Conservation (phyloP, 2,888 invertebrate genomes). For the Encarsia formosa region DNA sequence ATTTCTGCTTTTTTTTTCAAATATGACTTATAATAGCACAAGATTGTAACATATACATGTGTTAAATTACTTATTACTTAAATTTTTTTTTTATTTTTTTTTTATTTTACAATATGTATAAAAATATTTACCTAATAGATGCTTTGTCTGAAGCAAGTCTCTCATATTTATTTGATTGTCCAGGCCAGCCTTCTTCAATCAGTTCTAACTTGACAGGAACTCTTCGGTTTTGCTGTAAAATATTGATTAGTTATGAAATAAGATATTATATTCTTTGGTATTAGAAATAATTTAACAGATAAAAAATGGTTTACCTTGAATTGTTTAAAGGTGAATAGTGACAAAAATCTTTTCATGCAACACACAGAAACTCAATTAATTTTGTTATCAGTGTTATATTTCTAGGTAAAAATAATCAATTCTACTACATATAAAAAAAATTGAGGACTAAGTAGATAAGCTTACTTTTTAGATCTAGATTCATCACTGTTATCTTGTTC, state of each 20-base stretch:
- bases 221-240: slow-evolving; percentile 38
- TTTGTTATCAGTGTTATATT: slow-evolving; percentile 2
- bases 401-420: slow-evolving; percentile 1
- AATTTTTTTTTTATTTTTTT: too few relatives aligned
- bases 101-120: too few relatives aligned
- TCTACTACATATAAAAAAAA: too few relatives aligned
- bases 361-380: slow-evolving; percentile 31
- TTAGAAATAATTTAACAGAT: not conserved
- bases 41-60: too few relatives aligned
- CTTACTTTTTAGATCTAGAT: slow-evolving; percentile 18
- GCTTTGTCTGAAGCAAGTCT: slow-evolving; percentile 38
- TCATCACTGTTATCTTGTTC: slow-evolving; percentile 13
- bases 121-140: slow-evolving; percentile 43
- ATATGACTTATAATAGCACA: too few relatives aligned
- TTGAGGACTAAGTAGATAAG: not conserved
- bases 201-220: slow-evolving; percentile 42
- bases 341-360: slow-evolving; percentile 42
- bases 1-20: too few relatives aligned
- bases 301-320: slow-evolving; percentile 33
- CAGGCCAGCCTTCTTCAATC: slow-evolving; percentile 41
- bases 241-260: too few relatives aligned
- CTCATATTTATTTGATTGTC: slow-evolving; percentile 39
- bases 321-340: slow-evolving; percentile 43
- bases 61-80: too few relatives aligned
- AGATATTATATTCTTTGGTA: not conserved